Conservation (phyloP, 2,888 invertebrate species). For the Diaperis boleti region DNA sequence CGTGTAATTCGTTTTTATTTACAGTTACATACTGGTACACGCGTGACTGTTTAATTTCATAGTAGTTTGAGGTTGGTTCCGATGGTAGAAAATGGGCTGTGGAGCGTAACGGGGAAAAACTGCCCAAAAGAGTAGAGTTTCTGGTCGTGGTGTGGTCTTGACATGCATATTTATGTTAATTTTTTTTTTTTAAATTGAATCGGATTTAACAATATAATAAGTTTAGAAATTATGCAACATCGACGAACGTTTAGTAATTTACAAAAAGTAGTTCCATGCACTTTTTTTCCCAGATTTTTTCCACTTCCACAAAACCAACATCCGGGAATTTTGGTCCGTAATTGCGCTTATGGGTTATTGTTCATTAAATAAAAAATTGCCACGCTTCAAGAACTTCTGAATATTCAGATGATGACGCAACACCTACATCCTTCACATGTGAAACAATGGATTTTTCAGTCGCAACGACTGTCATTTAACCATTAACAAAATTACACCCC, state of each 20-base stretch:
- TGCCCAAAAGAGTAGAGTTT: not conserved
- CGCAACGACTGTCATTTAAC: conserved; percentile 21
- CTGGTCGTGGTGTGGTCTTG: not conserved
- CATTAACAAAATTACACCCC: conserved; percentile 9
- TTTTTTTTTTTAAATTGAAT: too few relatives aligned
- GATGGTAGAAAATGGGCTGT: conserved; percentile 13
- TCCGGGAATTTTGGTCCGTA: conserved; percentile 27
- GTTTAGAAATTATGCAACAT: too few relatives aligned
- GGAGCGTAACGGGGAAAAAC: conserved; percentile 4
- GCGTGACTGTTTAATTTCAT: conserved; percentile 13
- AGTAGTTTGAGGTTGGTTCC: not conserved
- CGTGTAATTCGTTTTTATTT: conserved; percentile 8
- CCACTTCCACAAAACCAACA: not conserved
- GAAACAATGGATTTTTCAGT: conserved; percentile 41
- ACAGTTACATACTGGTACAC: conserved; percentile 5
- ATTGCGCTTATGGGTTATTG: conserved; percentile 35
- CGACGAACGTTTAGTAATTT: too few relatives aligned
- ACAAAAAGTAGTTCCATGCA: conserved; percentile 1
- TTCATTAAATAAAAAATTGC: conserved; percentile 33
- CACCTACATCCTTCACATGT: conserved; percentile 41
- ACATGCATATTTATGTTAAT: not conserved
- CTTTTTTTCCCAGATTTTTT: not conserved
- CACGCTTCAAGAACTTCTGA: conserved; percentile 44
- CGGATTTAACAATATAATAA: too few relatives aligned
- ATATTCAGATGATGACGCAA: conserved; percentile 47